Percentiles rank a stretch among this genome's conserved stretches.
phyloP scores from a whole-genome alignment of 2,888 invertebrate genomes.

The Tubulanus polymorphus region DNA sequence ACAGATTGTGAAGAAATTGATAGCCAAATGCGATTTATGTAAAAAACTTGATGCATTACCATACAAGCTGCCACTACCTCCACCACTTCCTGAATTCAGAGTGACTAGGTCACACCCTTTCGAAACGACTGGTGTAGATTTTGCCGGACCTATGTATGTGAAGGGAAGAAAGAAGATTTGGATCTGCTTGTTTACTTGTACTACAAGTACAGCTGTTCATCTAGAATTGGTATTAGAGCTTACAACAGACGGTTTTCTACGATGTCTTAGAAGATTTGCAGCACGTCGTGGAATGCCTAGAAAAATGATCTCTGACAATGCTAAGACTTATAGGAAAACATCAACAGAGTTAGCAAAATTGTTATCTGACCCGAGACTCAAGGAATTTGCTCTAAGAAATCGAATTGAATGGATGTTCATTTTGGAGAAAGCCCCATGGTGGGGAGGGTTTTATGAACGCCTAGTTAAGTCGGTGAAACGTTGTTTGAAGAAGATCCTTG shows the following conservation, averaged over 20 bases:
- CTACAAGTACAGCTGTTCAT: not conserved
- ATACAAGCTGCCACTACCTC: not conserved
- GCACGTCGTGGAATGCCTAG: not conserved
- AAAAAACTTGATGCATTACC: not conserved
- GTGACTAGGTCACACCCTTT: not conserved
- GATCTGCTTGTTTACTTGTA: not conserved
- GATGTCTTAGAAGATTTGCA: slow-evolving; percentile 1
- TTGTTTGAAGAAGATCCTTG: not conserved
- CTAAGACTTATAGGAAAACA: not conserved
- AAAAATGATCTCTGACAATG: slow-evolving; percentile 3
- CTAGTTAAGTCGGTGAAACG: not conserved
- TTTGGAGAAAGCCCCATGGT: slow-evolving; percentile 1
- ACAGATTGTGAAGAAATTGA: not conserved
- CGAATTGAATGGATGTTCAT: not conserved
- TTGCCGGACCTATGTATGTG: not conserved
- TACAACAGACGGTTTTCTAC: not conserved
- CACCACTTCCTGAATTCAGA: not conserved
- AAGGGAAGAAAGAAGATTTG: not conserved
- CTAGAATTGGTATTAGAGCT: not conserved
- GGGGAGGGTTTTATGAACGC: not conserved
- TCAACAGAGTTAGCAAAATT: not conserved
- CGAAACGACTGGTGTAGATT: not conserved
- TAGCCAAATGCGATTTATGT: not conserved
- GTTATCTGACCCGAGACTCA: not conserved
- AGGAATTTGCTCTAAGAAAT: not conserved